phyloP scores from a whole-genome alignment of 2,888 invertebrate species.

The Entomobrya multifasciata region DNA sequence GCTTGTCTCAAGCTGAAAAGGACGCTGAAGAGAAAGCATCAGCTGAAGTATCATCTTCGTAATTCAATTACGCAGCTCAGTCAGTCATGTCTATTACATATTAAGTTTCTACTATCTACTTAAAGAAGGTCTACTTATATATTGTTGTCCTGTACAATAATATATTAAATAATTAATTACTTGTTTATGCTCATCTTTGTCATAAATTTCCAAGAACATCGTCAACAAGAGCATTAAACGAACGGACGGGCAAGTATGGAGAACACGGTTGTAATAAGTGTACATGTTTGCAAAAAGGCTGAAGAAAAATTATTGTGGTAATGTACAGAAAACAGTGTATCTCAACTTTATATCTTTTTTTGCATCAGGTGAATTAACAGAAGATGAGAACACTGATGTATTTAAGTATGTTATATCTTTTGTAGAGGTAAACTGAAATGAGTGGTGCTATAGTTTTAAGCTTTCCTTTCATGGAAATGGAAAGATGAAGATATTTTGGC shows the following conservation, averaged over 20 bases:
- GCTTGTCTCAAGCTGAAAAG: slow-evolving; percentile 65
- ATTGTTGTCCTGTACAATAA: background rate
- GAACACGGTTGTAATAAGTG: no score
- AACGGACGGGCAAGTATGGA: no score
- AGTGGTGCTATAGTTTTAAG: no score
- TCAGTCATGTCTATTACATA: slow-evolving; percentile 30
- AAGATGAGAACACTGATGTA: background rate
- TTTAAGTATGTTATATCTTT: no score
- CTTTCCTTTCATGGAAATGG: no score
- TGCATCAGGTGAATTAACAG: background rate
- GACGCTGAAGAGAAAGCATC: slow-evolving; percentile 51
- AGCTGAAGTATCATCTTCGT: slow-evolving; percentile 5
- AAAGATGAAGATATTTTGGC: no score
- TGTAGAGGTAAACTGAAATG: no score
- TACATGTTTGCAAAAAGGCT: no score
- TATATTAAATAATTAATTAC: background rate
- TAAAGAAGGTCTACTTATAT: background rate
- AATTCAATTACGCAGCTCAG: slow-evolving; percentile 38
- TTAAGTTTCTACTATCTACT: background rate
- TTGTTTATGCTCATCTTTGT: background rate
- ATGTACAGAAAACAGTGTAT: background rate
- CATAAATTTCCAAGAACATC: background rate
- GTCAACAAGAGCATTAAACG: background rate
- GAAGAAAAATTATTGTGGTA: background rate
- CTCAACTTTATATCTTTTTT: background rate